Evolutionary conservation across 2,113 vertebrate species (phyloP), one percentile per base, ranked within the genome.

Genomic region (Siniperca knerii): DNA sequence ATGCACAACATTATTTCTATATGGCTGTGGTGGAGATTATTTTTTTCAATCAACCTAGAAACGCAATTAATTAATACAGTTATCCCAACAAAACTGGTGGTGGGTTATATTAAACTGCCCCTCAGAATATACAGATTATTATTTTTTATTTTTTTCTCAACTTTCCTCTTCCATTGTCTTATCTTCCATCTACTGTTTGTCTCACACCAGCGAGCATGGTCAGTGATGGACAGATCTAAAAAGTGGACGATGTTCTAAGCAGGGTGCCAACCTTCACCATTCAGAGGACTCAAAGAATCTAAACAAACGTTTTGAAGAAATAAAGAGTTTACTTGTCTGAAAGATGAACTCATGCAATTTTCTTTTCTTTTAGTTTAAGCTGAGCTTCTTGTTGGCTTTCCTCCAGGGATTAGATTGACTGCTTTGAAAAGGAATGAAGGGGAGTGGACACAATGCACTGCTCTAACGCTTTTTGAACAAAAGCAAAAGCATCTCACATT

Each of bases 221-320:
- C 84, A 84, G 18, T 73, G 86, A 86, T 84, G 79, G 75, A 77
- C 77, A 90, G 83, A 40, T 52, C 85, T 88, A 89, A 85, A 91
- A 93, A 87, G 78, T 90, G 90, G 92, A 93, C 73, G 4, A 18
- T 79, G 82, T 79, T 90, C 80, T 91, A 79, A 91, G 67, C 85
- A 79, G 10, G 40, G 33, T 46, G 79, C 52, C 81, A 23, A 15
- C 71, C 78, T 82, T 62, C 84, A 75, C 50, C 90, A 50, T 48
- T 86, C 83, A 83, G 79, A 87, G 57, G 68, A 80, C 79, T 85
- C 46, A 37, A 74, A 77, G 71, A 79, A 52, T 62, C 76, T 40
- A 52, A 71, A 81, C 35, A 89, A 74, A 74, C 54, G 1, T 37
- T 90, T 54, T 77, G 66, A 88, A 84, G 61, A 86, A 92, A 91